These are phyloP conservation scores for Lasioglossum marginatum DNA, from an alignment of 2,888 invertebrate genomes.

Conservation along the genomic window DNA sequence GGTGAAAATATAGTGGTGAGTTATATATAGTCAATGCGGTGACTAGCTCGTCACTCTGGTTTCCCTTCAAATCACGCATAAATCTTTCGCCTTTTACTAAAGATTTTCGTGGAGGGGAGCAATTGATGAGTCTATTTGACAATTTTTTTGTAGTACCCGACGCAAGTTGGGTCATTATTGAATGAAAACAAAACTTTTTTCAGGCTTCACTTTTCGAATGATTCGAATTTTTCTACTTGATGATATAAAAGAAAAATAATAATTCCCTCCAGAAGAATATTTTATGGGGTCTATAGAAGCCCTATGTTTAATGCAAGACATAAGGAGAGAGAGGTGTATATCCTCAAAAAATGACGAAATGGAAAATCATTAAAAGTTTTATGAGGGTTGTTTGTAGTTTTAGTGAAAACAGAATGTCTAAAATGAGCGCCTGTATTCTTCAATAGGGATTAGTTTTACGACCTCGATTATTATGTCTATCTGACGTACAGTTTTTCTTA, in stretches of 20 bases:
- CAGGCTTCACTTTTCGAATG: background rate
- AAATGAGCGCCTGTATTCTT: background rate
- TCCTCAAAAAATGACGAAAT: no score
- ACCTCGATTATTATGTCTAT: background rate
- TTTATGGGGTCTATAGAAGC: no score
- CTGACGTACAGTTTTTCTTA: background rate
- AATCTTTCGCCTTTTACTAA: constrained; percentile 86
- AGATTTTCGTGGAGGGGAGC: constrained; percentile 84
- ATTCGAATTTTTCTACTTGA: background rate
- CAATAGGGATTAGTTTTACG: background rate
- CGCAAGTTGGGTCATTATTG: background rate
- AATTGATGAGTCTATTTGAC: constrained; percentile 76
- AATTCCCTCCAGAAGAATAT: no score
- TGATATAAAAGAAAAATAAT: background rate
- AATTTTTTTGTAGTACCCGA: background rate
- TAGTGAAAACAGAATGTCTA: background rate
- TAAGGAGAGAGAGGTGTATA: no score
- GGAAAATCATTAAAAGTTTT: background rate
- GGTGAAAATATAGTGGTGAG: background rate
- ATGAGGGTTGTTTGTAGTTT: background rate
- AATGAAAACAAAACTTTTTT: background rate
- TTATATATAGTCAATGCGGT: background rate
- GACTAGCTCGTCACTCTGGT: constrained; percentile 75
- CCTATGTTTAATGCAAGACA: no score
- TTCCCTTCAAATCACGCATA: constrained; percentile 84